Evolutionary conservation across 2,113 vertebrate genomes (phyloP).

Genomic region (Anolis carolinensis): DNA sequence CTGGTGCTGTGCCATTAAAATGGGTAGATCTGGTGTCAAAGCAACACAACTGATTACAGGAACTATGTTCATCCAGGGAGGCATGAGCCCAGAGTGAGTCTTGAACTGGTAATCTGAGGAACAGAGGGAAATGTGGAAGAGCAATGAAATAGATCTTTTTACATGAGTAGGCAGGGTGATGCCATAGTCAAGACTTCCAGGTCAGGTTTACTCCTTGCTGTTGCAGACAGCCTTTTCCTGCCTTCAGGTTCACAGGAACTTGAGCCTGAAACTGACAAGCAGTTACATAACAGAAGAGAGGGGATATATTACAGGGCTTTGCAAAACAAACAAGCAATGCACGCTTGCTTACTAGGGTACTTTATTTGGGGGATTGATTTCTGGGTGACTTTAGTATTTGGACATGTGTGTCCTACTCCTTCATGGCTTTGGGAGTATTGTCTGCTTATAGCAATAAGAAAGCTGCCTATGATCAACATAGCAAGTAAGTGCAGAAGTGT

Average conservation of each 20-base stretch:
- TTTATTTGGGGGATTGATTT: constrained; percentile 42
- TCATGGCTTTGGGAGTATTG: constrained; percentile 40
- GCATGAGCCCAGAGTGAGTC: background rate
- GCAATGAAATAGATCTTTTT: background rate
- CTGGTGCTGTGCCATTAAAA: background rate
- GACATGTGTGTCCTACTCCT: background rate
- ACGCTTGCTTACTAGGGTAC: constrained; percentile 52
- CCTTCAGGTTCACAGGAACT: background rate
- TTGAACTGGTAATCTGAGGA: background rate
- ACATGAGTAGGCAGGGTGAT: background rate
- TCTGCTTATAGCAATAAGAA: constrained; percentile 48
- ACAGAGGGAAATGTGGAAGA: background rate
- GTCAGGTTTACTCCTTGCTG: background rate
- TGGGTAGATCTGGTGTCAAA: background rate
- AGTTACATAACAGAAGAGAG: constrained; percentile 5
- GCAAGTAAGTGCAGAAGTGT: constrained; percentile 2
- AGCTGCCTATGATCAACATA: constrained; percentile 34
- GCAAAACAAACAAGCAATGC: background rate
- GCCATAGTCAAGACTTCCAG: background rate
- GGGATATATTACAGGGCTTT: constrained; percentile 5
- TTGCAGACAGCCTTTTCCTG: background rate
- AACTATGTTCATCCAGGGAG: background rate
- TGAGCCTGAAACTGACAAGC: background rate
- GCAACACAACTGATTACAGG: background rate
- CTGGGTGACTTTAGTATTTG: constrained; percentile 39